Base-by-base conservation (phyloP, 2,113 vertebrate genomes). In the Aspidoscelis tigris region DNA sequence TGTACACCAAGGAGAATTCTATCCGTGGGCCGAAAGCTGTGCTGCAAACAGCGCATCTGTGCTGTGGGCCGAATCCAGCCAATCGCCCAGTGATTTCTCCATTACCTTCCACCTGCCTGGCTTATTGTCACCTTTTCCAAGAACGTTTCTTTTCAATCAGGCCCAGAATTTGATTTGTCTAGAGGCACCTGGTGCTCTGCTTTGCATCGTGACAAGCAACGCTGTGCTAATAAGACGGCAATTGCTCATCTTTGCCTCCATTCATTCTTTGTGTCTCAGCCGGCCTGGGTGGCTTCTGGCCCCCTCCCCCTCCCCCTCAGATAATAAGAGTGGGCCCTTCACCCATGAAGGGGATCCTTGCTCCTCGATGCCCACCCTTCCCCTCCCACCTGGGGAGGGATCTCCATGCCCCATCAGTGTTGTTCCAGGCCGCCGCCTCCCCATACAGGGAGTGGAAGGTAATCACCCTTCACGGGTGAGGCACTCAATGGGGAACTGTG, bases 381-480 rank as follows among this genome's bases (percentile, higher is more conserved):
- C 81, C 65, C 79, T 26, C 0, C 43, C 71, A n/a, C 64, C 78
- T 11, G 9, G 0, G 24, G 53, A 1, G 0, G 33, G 72, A 87
- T 78, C 87, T 50, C 4, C 12, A 64, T 75, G 80, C 1, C 85
- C 86, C 22, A 0, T 6, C 71, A 12, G 24, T 78, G 70, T 88
- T 78, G 70, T 88, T 86, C 77, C 84, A 88, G 85, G 85, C 12
- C 74, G 39, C 73, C 53, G 74, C 78, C 1, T 84, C 39, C 6
- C 4, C 41, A 39, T 74, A 78, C 74, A 71, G 33, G 76, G 80
- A 33, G 33, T 33, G 33, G 33, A 86, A 0, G 7, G 43, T 86
- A 88, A 90, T 92, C 81, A 55, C 84, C 89, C 91, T 91, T 93
- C 88, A 88, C 69, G 86, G 92, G 69, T 85, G 91, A 92, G 85